Conservation (phyloP, 1,140 invertebrate species). For the Pectinophora gossypiella region DNA sequence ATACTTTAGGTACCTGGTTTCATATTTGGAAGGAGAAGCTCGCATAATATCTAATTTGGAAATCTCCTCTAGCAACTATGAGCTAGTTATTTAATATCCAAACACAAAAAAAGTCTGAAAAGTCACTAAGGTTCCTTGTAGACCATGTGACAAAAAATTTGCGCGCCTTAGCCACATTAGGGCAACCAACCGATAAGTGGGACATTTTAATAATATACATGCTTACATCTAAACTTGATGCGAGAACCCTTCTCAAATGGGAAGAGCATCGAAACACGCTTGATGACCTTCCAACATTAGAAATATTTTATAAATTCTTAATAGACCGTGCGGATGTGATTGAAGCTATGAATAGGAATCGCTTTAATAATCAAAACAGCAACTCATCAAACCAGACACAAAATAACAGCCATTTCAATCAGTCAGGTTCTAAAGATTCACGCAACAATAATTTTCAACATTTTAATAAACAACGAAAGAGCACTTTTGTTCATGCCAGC, state of each 20-base stretch:
- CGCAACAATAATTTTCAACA: not conserved
- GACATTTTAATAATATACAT: conserved; percentile 9
- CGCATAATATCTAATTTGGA: no score
- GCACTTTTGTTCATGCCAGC: not conserved
- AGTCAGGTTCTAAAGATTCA: not conserved
- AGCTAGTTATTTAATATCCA: no score
- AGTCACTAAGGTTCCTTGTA: conserved; percentile 1
- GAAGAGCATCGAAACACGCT: not conserved
- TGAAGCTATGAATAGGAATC: not conserved
- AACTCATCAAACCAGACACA: not conserved
- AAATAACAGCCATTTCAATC: not conserved
- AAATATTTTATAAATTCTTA: conserved; percentile 7
- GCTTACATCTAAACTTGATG: conserved; percentile 1
- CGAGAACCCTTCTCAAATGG: not conserved
- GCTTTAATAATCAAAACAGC: not conserved
- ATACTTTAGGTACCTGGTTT: no score
- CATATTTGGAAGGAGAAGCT: no score
- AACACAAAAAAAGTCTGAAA: no score
- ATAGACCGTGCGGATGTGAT: conserved; percentile 8
- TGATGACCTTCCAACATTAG: not conserved
- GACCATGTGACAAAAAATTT: conserved; percentile 2
- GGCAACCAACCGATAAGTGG: not conserved
- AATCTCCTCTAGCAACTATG: no score
- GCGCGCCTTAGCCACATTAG: not conserved
- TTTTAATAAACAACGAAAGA: not conserved